phyloP scores from a whole-genome alignment of 2,888 invertebrate genomes.

The Abscondita cerata region DNA sequence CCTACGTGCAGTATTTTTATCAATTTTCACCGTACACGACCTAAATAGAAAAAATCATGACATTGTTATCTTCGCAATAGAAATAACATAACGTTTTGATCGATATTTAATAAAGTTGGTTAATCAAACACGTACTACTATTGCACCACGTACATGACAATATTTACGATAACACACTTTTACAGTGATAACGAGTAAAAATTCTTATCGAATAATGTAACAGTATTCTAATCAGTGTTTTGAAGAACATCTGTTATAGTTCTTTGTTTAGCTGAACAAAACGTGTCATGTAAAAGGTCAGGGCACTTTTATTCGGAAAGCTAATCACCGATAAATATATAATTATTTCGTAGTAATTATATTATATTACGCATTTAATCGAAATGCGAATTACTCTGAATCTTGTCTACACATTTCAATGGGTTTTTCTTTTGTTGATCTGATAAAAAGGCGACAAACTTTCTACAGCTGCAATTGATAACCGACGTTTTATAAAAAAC shows the following conservation, averaged over 20 bases:
- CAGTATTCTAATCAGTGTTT: slow-evolving; percentile 19
- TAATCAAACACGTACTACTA: slow-evolving; percentile 18
- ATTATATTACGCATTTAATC: too few species aligned
- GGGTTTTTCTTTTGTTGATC: slow-evolving; percentile 13
- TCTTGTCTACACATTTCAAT: too few species aligned
- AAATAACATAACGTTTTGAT: too few species aligned
- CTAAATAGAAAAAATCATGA: too few species aligned
- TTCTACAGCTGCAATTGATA: slow-evolving; percentile 40
- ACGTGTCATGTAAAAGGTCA: slow-evolving; percentile 29
- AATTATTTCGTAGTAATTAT: background rate
- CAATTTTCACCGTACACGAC: too few species aligned
- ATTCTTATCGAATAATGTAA: slow-evolving; percentile 20
- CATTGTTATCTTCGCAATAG: too few species aligned
- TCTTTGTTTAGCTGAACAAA: slow-evolving; percentile 22
- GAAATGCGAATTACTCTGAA: too few species aligned
- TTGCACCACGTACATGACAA: slow-evolving; percentile 15
- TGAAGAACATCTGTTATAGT: slow-evolving; percentile 27
- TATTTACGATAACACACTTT: slow-evolving; percentile 3
- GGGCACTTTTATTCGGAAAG: background rate
- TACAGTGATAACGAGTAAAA: slow-evolving; percentile 11
- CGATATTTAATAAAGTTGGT: background rate
- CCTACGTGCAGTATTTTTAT: too few species aligned
- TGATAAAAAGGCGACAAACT: slow-evolving; percentile 38
- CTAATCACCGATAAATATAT: background rate
- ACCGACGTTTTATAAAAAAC: slow-evolving; percentile 21